Conservation (phyloP, 2,888 invertebrate genomes). For the Drosophila longiperda region DNA sequence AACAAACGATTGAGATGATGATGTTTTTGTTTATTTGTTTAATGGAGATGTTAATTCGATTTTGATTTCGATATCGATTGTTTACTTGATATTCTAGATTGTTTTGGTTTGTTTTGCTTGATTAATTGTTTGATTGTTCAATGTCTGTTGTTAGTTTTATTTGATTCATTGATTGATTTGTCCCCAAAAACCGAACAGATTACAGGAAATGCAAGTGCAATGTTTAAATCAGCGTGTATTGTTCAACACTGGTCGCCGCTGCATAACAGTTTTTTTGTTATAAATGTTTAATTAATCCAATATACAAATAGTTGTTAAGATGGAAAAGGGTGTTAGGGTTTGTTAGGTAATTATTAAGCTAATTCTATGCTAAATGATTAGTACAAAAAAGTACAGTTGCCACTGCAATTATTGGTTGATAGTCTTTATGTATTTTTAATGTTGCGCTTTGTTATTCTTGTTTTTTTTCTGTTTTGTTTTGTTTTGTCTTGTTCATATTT, state of each 20-base stretch:
- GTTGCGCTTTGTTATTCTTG: constrained; percentile 59
- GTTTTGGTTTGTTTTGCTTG: constrained; percentile 16
- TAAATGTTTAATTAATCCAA: constrained; percentile 32
- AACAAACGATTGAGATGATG: constrained; percentile 46
- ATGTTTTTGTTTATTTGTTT: constrained; percentile 21
- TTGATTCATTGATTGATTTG: constrained; percentile 51
- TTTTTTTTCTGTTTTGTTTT: constrained; percentile 34
- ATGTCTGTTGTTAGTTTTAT: constrained; percentile 39
- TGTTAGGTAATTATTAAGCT: constrained; percentile 44
- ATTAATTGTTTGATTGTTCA: constrained; percentile 36
- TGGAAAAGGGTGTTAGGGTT: neutral
- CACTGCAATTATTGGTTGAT: constrained; percentile 62
- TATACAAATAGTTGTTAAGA: constrained; percentile 22
- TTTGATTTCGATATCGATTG: constrained; percentile 6
- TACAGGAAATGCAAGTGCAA: constrained; percentile 64
- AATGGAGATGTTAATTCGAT: constrained; percentile 34
- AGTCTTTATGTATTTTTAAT: constrained; percentile 42
- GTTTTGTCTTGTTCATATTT: constrained; percentile 50
- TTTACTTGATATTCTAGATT: constrained; percentile 32
- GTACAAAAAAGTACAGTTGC: constrained; percentile 66
- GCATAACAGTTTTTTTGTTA: constrained; percentile 32
- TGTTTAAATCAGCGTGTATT: constrained; percentile 43
- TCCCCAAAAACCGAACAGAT: constrained; percentile 72
- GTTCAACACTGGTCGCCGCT: constrained; percentile 46
- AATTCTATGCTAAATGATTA: constrained; percentile 57